Percentiles rank a stretch among this genome's conserved stretches.
Evolutionary conservation across 2,113 vertebrate genomes (phyloP).

Genomic region (Coptodon bakossiorum): DNA sequence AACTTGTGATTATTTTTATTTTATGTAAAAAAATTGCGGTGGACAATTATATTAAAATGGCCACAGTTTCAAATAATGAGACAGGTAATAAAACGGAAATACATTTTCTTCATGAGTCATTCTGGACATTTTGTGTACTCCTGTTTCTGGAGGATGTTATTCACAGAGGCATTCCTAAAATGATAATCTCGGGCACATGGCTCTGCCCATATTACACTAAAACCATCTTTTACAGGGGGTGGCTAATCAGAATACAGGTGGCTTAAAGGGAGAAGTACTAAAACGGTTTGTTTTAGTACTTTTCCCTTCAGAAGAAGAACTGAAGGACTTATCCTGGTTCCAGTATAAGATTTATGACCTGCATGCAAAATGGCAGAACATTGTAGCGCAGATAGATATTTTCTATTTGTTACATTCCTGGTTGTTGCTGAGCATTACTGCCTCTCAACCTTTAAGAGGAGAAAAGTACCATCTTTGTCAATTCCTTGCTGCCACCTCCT

Average conservation of each 20-base stretch:
- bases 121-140: not conserved
- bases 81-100: not conserved
- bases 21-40: rapidly evolving
- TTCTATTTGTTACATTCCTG: not conserved
- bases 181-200: not conserved
- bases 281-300: not conserved
- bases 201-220: not conserved
- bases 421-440: not conserved
- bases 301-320: not conserved
- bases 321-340: not conserved
- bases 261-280: not conserved
- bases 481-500: not conserved
- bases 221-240: not conserved
- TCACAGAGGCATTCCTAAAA: not conserved
- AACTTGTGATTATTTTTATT: not conserved
- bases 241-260: not conserved
- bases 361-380: not conserved
- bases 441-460: not conserved
- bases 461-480: not conserved
- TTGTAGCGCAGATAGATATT: not conserved
- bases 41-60: not conserved
- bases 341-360: not conserved
- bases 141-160: not conserved
- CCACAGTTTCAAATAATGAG: not conserved
- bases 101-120: not conserved